A percentile compares a stretch with the other conserved stretches of the same genome.
These are phyloP conservation scores for Diabrotica undecimpunctata DNA, from an alignment of 1,140 invertebrate species.

Conservation along the genomic window DNA sequence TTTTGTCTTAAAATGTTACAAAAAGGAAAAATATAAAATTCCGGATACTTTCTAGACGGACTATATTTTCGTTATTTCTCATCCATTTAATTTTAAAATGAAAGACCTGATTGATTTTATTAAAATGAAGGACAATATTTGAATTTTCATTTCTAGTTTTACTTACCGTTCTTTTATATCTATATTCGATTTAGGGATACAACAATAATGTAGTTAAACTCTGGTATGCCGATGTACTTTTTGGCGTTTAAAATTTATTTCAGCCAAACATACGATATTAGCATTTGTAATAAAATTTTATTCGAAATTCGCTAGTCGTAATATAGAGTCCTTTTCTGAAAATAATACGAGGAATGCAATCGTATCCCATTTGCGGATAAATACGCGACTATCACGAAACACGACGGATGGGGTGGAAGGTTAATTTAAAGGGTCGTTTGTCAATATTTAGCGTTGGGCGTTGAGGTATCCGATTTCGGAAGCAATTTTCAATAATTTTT, in stretches of 20 bases:
- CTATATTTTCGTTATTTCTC: no score
- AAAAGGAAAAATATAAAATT: no score
- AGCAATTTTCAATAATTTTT: no score
- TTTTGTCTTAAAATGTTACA: no score
- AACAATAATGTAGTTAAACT: not conserved
- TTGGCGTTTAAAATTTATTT: conserved; percentile 13
- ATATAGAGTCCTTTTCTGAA: conserved; percentile 13
- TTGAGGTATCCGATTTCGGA: no score
- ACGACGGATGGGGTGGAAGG: conserved; percentile 6
- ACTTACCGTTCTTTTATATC: no score
- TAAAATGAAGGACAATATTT: no score
- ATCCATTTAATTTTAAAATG: no score
- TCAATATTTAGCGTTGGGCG: conserved; percentile 1
- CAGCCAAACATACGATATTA: conserved; percentile 16
- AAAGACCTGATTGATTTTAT: no score
- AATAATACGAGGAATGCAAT: conserved; percentile 17
- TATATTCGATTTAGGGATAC: no score
- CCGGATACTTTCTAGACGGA: no score
- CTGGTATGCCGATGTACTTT: conserved; percentile 14
- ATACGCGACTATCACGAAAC: conserved; percentile 15
- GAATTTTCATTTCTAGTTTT: no score
- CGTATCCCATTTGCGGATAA: conserved; percentile 13
- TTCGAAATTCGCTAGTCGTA: conserved; percentile 14
- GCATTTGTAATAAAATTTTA: conserved; percentile 20
- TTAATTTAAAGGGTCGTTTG: conserved; percentile 9